Evolutionary conservation across 2,113 vertebrate genomes (phyloP).

Genomic region (Urocitellus parryii): DNA sequence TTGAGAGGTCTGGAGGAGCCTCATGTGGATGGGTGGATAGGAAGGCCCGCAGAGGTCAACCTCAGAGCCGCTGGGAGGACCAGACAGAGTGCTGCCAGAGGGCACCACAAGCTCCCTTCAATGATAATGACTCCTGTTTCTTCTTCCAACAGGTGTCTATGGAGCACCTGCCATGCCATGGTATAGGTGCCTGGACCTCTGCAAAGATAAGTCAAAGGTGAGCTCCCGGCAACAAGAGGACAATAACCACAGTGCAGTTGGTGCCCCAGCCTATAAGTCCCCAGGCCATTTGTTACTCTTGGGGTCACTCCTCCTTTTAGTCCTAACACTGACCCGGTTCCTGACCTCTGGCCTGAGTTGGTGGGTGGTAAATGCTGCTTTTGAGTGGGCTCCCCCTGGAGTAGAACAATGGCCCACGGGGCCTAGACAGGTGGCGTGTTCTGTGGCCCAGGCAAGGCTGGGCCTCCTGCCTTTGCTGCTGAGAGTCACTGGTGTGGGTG

Average conservation of each 20-base stretch:
- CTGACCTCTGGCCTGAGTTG: not conserved
- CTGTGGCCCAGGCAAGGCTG: not conserved
- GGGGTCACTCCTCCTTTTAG: not conserved
- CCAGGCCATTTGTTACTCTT: not conserved
- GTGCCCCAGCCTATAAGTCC: too few species aligned
- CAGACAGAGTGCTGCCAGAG: not conserved
- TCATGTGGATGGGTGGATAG: not conserved
- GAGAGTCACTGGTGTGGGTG: not conserved
- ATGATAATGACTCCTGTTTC: not conserved
- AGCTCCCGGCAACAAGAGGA: not conserved
- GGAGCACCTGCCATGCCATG: not conserved
- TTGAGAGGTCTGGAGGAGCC: not conserved
- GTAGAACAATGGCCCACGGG: not conserved
- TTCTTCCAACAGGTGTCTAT: not conserved
- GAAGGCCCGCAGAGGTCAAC: not conserved
- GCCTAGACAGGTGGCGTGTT: not conserved
- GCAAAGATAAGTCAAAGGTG: not conserved
- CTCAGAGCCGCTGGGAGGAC: not conserved
- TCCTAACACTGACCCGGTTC: not conserved
- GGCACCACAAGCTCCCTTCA: fast-evolving
- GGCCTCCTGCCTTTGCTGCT: not conserved
- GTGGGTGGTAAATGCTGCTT: not conserved
- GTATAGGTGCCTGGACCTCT: not conserved
- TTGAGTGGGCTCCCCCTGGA: not conserved
- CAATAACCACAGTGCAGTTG: not conserved